Base-by-base conservation (phyloP, 2,888 invertebrate species). In the Anagyrus pseudococci region DNA sequence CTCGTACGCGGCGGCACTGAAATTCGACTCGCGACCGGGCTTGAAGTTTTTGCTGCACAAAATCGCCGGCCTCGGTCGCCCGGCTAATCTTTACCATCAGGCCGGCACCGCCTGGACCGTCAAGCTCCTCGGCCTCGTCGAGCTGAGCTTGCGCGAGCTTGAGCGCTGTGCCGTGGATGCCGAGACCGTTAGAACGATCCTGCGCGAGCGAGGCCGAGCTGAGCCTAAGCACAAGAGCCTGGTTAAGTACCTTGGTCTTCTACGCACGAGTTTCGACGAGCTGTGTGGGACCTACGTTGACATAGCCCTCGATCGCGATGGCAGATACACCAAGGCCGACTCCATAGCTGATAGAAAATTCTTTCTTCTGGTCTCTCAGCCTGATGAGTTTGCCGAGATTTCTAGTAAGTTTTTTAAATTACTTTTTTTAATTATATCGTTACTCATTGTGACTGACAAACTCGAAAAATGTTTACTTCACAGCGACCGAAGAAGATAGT, bases 31-130 rank as follows among this genome's bases (percentile, higher is more conserved):
- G 8, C 86, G 96, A 33, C 96, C 96, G 0, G 96, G 96, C 0
- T 83, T 97, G 20, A 97, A 97, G 80, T 96, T 97, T 79, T 86
- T 97, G 2, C 89, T 96, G 67, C 96, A 97, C 81, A 96, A 96
- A 83, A 94, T 95, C 0, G 93, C 92, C 0, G 92, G 91, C 75
- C 85, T 94, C 67, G 91, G 91, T 64, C 87, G 91, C 71, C 93
- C 94, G 4, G 94, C 95, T 1, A 95, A 94, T 81, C 83, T 95
- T n/a, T 95, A 94, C 77, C 92, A 92, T 64, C 96, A 96, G 82
- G 93, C 95, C 10, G 94, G 94, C 33, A 93, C 94, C 0, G 92
- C 95, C 0, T 94, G 95, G 90, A 90, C 95, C 43, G 91, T 96
- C 20, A 92, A 93, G 81, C 89, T 93, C 55, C 92, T 95, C 64